Evolutionary conservation across 2,113 vertebrate species (phyloP).

Genomic region (Sarotherodon lohbergeri): DNA sequence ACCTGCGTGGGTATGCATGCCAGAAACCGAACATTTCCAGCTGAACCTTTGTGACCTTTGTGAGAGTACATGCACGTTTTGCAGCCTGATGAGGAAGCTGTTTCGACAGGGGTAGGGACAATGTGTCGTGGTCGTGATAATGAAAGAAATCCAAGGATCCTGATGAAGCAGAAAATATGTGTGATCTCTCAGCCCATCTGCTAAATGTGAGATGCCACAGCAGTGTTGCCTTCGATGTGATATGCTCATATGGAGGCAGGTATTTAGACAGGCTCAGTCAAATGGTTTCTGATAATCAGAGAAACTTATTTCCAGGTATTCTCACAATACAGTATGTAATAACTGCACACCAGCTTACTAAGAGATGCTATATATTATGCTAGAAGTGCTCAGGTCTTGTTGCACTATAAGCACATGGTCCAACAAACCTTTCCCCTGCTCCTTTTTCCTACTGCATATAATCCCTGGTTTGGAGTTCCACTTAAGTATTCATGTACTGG

Average conservation of each 20-base stretch:
- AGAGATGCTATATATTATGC: background rate
- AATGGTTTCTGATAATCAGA: background rate
- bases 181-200: background rate
- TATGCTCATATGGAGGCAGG: background rate
- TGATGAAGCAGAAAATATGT: background rate
- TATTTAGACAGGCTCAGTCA: background rate
- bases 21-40: background rate
- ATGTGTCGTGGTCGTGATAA: conserved; percentile 51
- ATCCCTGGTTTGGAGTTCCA: background rate
- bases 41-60: background rate
- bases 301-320: background rate
- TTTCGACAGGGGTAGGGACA: background rate
- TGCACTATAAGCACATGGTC: background rate
- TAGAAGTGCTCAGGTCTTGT: background rate
- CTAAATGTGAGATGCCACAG: conserved; percentile 30
- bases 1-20: background rate
- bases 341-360: background rate
- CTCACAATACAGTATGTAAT: background rate
- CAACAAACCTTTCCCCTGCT: background rate
- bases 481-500: conserved; percentile 15
- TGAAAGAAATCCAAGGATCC: conserved; percentile 50
- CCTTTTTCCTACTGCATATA: background rate
- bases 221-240: background rate
- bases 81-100: background rate
- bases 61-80: conserved; percentile 8